Evolutionary conservation across 2,888 invertebrate species (phyloP).

Genomic region (Ptilodon capucinus): DNA sequence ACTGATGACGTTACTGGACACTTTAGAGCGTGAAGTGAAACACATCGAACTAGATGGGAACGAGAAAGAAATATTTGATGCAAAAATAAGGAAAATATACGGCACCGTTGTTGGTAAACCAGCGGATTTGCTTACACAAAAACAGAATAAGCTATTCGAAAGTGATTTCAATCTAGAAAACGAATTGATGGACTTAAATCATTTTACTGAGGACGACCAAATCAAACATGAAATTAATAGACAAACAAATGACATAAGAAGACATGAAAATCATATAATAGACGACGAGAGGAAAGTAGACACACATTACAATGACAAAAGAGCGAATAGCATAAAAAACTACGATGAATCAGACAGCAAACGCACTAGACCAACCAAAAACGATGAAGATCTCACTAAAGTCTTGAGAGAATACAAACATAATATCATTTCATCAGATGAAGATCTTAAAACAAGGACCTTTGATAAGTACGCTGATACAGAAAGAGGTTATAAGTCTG

Average conservation of each 20-base stretch:
- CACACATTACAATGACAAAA: conserved; percentile 3
- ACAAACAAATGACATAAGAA: background rate
- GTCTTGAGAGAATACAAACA: conserved; percentile 5
- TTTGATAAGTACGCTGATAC: conserved; percentile 7
- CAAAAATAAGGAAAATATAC: conserved; percentile 63
- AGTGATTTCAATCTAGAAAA: background rate
- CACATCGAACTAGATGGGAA: conserved; percentile 46
- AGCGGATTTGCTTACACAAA: conserved; percentile 9
- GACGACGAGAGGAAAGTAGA: conserved; percentile 5
- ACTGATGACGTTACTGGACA: conserved; percentile 53
- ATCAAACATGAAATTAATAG: conserved; percentile 3
- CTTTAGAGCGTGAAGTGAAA: conserved; percentile 58
- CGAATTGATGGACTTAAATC: conserved; percentile 1
- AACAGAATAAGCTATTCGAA: conserved; percentile 2
- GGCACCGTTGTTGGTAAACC: conserved; percentile 42
- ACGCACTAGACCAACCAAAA: background rate
- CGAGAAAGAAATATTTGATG: conserved; percentile 58
- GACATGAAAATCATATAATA: conserved; percentile 1
- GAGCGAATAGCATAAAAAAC: background rate
- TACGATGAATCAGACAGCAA: conserved; percentile 8
- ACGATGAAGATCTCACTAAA: background rate
- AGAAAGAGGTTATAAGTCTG: conserved; percentile 8
- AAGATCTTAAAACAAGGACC: background rate
- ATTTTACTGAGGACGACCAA: conserved; percentile 6
- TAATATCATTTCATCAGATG: conserved; percentile 12